Conservation (phyloP, 2,113 vertebrate genomes). For the Harpagus bidentatus region DNA sequence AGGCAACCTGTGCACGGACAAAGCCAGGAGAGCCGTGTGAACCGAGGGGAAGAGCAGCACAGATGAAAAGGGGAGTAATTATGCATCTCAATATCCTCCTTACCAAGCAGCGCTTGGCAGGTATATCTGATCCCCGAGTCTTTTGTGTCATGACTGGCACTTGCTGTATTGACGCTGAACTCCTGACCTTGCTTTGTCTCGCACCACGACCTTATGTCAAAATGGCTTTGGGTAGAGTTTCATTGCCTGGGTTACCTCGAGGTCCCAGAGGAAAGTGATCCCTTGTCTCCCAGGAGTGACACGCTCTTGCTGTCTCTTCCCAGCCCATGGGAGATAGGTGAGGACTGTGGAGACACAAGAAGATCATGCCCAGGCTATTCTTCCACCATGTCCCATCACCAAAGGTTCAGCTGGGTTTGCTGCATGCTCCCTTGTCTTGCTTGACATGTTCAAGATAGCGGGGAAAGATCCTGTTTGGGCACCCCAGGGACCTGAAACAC, state of each 20-base stretch:
- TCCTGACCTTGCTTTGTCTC: slow-evolving; percentile 65
- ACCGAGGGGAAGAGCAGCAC: not conserved
- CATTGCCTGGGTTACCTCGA: slow-evolving; percentile 49
- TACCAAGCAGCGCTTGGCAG: not conserved
- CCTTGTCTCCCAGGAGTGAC: not conserved
- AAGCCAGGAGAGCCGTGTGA: not conserved
- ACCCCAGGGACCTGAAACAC: too few species aligned
- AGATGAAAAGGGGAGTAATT: slow-evolving; percentile 35
- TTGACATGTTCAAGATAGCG: fast-evolving
- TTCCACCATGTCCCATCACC: not conserved
- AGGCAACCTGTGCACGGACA: not conserved
- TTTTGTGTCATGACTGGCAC: slow-evolving; percentile 47
- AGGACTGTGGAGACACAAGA: not conserved
- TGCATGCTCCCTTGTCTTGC: not conserved
- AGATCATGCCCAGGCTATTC: not conserved
- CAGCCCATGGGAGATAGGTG: not conserved
- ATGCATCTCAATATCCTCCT: not conserved
- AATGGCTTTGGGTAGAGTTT: slow-evolving; percentile 64
- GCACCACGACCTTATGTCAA: slow-evolving; percentile 3
- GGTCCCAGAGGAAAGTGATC: slow-evolving; percentile 60
- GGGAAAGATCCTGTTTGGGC: not conserved
- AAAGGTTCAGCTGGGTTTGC: not conserved
- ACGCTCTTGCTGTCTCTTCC: not conserved
- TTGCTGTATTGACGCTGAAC: slow-evolving; percentile 49
- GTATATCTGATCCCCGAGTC: not conserved